Conservation (phyloP, 2,113 vertebrate genomes). For the Todiramphus chloris region DNA sequence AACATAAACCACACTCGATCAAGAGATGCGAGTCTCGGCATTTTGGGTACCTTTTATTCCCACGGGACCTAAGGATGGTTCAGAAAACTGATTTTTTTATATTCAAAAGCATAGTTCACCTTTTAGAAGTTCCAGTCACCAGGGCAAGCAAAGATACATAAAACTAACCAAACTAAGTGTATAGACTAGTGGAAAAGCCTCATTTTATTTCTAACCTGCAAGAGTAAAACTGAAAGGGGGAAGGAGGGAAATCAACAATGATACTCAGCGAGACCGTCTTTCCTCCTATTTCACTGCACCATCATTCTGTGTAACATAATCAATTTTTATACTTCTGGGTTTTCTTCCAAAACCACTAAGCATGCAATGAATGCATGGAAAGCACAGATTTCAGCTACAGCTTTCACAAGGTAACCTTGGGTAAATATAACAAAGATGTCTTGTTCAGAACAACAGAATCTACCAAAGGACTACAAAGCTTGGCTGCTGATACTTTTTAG, state of each 20-base stretch:
- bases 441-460: not conserved
- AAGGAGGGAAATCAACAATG: not conserved
- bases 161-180: not conserved
- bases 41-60: not conserved
- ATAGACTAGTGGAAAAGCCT: not conserved
- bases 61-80: not conserved
- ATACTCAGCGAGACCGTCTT: not conserved
- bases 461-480: not conserved
- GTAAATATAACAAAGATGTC: conserved; percentile 20
- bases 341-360: not conserved
- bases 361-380: not conserved
- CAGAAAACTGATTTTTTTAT: not conserved
- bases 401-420: not conserved
- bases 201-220: not conserved
- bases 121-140: not conserved
- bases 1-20: not conserved
- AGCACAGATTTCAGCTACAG: not conserved
- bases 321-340: not conserved
- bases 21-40: not conserved
- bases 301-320: not conserved
- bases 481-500: not conserved
- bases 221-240: not conserved
- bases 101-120: not conserved
- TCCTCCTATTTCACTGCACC: not conserved
- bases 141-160: not conserved